Base-by-base conservation (phyloP, 2,888 invertebrate species). In the Pyralis farinalis region DNA sequence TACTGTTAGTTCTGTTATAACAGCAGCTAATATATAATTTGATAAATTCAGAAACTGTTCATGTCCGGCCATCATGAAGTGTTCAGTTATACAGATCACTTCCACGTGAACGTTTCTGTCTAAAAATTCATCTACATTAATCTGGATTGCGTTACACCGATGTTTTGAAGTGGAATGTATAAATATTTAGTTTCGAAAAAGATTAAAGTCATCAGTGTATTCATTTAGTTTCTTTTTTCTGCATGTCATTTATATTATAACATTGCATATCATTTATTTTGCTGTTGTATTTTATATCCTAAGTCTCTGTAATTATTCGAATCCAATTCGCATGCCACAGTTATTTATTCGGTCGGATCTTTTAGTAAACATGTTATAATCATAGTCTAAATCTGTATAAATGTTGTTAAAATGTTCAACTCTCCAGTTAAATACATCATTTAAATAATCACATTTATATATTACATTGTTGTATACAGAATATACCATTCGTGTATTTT, bases 21-120 rank as follows among this genome's bases (percentile, higher is more conserved):
- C 16, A 8, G 37, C 28, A 12, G 39, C 42, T 33, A 45, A 37
- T 10, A 22, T 7, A 33, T 36, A 42, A 22, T 45, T 42, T 3
- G 35, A 29, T 9, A 42, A 12, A 7, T 7, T 28, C n/a, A 42
- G 10, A 12, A 32, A 33, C 5, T 9, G 9, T 35, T 38, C 33
- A 27, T 42, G 8, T 6, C 31, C 39, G 1, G 22, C 8, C 32
- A 22, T 33, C n/a, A 45, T 45, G 29, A 45, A 45, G n/a, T 45
- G 44, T 25, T 49, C 49, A 0, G 49, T 41, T 10, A 49, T 7
- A 16, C 49, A 49, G 1, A 44, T 7, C 6, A 44, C 16, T 11
- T 49, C 46, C 1, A 43, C 12, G 30, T 25, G 10, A 29, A 11
- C 36, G 1, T 32, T 12, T 6, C 33, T 34, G 3, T 38, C 36